Conservation (phyloP, 1,140 invertebrate genomes). For the Lordiphosa stackelbergi region DNA sequence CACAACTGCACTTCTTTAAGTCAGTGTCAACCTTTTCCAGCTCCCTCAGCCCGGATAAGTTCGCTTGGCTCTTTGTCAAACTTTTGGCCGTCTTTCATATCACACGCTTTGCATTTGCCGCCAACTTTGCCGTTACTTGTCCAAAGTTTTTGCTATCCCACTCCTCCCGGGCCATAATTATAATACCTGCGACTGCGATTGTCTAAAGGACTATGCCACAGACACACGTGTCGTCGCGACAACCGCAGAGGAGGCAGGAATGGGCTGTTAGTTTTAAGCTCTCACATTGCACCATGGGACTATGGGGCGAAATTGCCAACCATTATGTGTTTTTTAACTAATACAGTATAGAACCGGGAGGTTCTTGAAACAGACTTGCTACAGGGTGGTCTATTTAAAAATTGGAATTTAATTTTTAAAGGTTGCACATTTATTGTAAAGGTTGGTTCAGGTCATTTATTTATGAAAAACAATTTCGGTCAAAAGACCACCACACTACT, state of each 20-base stretch:
- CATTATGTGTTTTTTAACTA: no score
- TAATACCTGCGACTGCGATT: slow-evolving; percentile 67
- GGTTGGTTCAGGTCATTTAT: no score
- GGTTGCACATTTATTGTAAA: no score
- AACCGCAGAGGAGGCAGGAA: slow-evolving; percentile 32
- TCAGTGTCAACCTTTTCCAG: background rate
- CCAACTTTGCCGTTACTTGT: slow-evolving; percentile 44
- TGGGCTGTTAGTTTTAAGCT: slow-evolving; percentile 13
- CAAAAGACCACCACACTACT: no score
- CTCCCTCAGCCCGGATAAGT: slow-evolving; percentile 21
- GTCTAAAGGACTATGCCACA: slow-evolving; percentile 57
- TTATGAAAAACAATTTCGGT: no score
- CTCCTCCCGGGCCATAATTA: slow-evolving; percentile 44
- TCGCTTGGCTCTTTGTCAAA: slow-evolving; percentile 34
- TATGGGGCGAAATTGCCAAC: no score
- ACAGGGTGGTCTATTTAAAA: no score
- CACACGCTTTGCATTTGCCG: slow-evolving; percentile 38
- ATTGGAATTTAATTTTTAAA: no score
- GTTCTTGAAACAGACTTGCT: no score
- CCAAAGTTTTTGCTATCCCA: slow-evolving; percentile 42
- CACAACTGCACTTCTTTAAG: slow-evolving; percentile 25
- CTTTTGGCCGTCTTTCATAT: slow-evolving; percentile 69
- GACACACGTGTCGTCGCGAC: slow-evolving; percentile 61
- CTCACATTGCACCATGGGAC: slow-evolving; percentile 17
- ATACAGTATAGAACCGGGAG: no score